These are phyloP conservation scores for Tursiops truncatus DNA, from an alignment of 2,113 vertebrate genomes.

Conservation along the genomic window DNA sequence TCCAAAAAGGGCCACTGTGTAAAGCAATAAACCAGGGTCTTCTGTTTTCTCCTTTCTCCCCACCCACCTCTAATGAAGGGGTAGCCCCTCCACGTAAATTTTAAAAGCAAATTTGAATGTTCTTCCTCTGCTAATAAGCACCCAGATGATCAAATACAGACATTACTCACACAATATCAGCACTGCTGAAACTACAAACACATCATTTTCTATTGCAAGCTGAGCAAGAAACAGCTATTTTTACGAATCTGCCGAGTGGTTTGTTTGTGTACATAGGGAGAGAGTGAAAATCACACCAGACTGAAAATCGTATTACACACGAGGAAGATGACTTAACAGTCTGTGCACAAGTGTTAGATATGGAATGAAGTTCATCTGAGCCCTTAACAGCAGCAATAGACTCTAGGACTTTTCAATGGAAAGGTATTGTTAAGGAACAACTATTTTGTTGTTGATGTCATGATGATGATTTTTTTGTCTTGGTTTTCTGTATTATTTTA, in stretches of 20 bases:
- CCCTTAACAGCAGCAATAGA: not conserved
- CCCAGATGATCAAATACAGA: slow-evolving; percentile 16
- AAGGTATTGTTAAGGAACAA: not conserved
- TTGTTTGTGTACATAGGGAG: slow-evolving; percentile 59
- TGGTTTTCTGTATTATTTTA: not conserved
- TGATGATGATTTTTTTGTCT: not conserved
- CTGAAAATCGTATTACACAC: slow-evolving; percentile 58
- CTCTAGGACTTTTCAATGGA: slow-evolving; percentile 8
- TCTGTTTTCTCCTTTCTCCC: not conserved
- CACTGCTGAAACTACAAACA: slow-evolving; percentile 68
- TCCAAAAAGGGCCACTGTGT: not conserved
- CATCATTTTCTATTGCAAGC: slow-evolving; percentile 66
- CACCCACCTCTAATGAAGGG: not conserved
- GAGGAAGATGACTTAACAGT: slow-evolving; percentile 30
- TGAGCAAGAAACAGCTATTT: slow-evolving; percentile 62
- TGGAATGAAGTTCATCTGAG: slow-evolving; percentile 53
- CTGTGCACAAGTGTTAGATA: slow-evolving; percentile 48
- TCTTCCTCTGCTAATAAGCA: slow-evolving; percentile 39
- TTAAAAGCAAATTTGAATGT: slow-evolving; percentile 19
- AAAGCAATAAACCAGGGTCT: not conserved
- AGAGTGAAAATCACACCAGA: slow-evolving; percentile 43
- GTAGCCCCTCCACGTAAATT: not conserved
- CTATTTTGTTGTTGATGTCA: not conserved
- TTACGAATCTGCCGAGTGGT: slow-evolving; percentile 58
- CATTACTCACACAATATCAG: slow-evolving; percentile 43